phyloP scores from a whole-genome alignment of 2,888 invertebrate genomes.

The Caenorhabditis sp. region DNA sequence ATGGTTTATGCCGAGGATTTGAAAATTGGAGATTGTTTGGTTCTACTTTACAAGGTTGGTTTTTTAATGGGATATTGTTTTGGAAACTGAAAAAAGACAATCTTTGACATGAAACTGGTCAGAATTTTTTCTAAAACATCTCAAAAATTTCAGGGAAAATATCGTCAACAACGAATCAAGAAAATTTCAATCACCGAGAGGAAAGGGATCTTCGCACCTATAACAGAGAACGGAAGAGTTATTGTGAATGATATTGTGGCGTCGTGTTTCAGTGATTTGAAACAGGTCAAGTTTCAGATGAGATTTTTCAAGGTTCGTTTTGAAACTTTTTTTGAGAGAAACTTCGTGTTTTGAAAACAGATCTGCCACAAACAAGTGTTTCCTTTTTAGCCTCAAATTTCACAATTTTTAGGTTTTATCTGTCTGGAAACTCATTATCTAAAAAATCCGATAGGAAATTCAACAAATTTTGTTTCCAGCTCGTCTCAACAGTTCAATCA shows the following conservation, averaged over 20 bases:
- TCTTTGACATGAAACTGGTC: too few species aligned
- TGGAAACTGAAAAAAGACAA: conserved; percentile 19
- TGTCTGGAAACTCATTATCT: too few species aligned
- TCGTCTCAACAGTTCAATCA: neutral
- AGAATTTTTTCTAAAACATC: too few species aligned
- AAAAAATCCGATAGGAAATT: too few species aligned
- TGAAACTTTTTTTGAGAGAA: neutral
- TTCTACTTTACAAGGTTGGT: conserved; percentile 36
- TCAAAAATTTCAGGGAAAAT: conserved; percentile 33
- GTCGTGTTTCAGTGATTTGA: conserved; percentile 43
- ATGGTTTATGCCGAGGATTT: conserved; percentile 45
- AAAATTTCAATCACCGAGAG: conserved; percentile 40
- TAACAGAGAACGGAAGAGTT: conserved; percentile 46
- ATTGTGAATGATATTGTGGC: conserved; percentile 52
- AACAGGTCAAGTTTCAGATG: conserved; percentile 31
- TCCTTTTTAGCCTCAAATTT: too few species aligned
- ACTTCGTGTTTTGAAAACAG: too few species aligned
- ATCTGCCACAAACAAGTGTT: too few species aligned
- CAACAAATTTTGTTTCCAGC: neutral
- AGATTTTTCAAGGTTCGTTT: conserved; percentile 22
- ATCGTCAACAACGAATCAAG: conserved; percentile 44
- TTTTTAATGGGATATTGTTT: neutral
- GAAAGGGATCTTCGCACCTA: conserved; percentile 48
- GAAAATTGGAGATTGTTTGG: conserved; percentile 44
- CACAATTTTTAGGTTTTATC: too few species aligned